These are phyloP conservation scores for Epinephelus awoara DNA, from an alignment of 2,797 vertebrate genomes.

Conservation along the genomic window DNA sequence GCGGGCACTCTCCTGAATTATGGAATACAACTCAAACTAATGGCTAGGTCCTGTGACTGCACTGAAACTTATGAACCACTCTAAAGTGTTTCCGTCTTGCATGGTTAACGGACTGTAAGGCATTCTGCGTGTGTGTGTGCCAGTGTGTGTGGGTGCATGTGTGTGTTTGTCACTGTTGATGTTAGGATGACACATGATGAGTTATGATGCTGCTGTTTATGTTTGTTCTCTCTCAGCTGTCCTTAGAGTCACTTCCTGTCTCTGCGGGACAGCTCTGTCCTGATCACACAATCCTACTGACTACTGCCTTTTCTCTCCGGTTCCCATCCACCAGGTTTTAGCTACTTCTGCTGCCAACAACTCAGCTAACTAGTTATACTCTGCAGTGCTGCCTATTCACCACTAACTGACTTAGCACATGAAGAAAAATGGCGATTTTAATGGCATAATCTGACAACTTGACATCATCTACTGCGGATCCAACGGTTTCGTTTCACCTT, in stretches of 20 bases:
- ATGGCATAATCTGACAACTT: conserved; percentile 62
- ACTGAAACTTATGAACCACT: conserved; percentile 52
- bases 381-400: conserved; percentile 42
- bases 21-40: conserved; percentile 59
- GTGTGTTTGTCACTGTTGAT: conserved; percentile 40
- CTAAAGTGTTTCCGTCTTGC: conserved; percentile 54
- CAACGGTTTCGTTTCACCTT: conserved; percentile 51
- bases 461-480: conserved; percentile 69
- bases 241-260: neutral
- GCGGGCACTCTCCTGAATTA: conserved; percentile 29
- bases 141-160: neutral
- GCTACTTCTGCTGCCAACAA: conserved; percentile 35
- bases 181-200: conserved; percentile 45
- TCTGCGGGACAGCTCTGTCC: conserved; percentile 8
- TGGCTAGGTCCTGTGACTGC: conserved; percentile 72
- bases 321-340: conserved; percentile 15
- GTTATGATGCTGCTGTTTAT: conserved; percentile 69
- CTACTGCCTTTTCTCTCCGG: neutral
- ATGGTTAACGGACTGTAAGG: conserved; percentile 75
- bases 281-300: conserved; percentile 7
- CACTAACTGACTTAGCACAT: conserved; percentile 36
- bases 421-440: conserved; percentile 37
- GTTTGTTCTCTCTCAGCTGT: conserved; percentile 27
- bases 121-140: conserved; percentile 67
- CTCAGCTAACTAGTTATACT: conserved; percentile 44